Percentiles rank a stretch among this genome's conserved stretches.
Conservation (phyloP, 2,888 invertebrate genomes). For the Tenthredo amoena region DNA sequence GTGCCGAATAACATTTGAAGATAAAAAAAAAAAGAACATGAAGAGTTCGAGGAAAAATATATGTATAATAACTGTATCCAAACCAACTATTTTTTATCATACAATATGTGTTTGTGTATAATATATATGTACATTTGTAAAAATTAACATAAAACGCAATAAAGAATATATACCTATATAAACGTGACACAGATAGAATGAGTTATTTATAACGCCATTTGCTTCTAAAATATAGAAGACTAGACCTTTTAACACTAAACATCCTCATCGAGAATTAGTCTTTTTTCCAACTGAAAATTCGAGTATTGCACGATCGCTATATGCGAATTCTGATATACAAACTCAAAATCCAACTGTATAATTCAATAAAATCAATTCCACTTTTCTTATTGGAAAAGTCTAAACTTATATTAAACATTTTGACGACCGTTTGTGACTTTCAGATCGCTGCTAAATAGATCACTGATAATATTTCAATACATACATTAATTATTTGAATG, state of each 20-base stretch:
- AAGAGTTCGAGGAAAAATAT: background rate
- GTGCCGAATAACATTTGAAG: background rate
- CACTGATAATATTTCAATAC: background rate
- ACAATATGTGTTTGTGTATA: background rate
- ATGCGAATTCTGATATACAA: background rate
- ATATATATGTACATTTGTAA: constrained; percentile 18
- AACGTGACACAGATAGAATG: constrained; percentile 34
- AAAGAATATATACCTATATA: constrained; percentile 31
- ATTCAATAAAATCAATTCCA: background rate
- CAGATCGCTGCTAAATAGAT: background rate
- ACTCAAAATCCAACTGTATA: background rate
- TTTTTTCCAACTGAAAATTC: background rate
- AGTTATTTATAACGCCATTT: constrained; percentile 24
- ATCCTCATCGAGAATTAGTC: constrained; percentile 19
- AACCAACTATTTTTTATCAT: constrained; percentile 35
- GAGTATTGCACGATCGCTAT: constrained; percentile 25
- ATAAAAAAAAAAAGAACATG: background rate
- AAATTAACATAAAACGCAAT: constrained; percentile 18
- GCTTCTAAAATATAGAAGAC: background rate
- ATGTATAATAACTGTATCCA: constrained; percentile 12
- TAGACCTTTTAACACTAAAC: background rate
- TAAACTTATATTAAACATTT: background rate
- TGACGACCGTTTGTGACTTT: background rate
- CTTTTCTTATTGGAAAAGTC: background rate
- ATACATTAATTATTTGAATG: background rate